Base-by-base conservation (phyloP, 2,113 vertebrate genomes). In the Macquaria australasica region DNA sequence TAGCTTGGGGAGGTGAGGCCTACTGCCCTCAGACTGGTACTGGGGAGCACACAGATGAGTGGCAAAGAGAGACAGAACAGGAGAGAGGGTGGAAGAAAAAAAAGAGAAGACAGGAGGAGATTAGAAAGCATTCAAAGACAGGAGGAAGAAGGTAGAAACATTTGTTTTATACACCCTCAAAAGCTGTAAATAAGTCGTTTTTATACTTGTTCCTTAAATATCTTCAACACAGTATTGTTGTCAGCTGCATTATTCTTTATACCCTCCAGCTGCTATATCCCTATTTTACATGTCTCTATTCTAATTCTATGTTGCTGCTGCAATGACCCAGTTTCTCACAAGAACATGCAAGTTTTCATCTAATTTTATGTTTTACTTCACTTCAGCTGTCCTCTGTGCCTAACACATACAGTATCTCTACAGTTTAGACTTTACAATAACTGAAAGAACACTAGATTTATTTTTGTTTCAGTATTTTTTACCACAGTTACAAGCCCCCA, bases 1-100 rank as follows among this genome's bases (percentile, higher is more conserved):
- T 95, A 97, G 88, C 94, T 93, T 91, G 0, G 94, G 91, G 83
- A 93, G 92, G 53, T 86, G 93, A 89, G 93, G 91, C 90, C 92
- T 95, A 64, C 85, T 81, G 86, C 82, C 55, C 31, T 95, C 94
- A 84, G 84, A 50, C 88, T 88, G 94, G 82, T 78, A 95, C 96
- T 96, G 93, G 74, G 94, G 90, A 83, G 88, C 77, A 85, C 59
- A n/a, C 51, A 10, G 43, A 76, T 21, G 62, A 67, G 84, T 45
- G 21, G 83, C 73, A 58, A 5, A 10, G 79, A 63, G 25, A 51
- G 37, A 6, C 39, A 31, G 45, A 89, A n/a, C 68, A 86, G 78
- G 55, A 85, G 63, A 73, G 58, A 53, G 5, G 48, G 53, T 20
- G 51, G 18, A 50, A 25, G 50, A 74, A 6, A 37, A 25, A 69